Evolutionary conservation across 1,140 invertebrate species (phyloP).

Genomic region (Vanessa tameamea): DNA sequence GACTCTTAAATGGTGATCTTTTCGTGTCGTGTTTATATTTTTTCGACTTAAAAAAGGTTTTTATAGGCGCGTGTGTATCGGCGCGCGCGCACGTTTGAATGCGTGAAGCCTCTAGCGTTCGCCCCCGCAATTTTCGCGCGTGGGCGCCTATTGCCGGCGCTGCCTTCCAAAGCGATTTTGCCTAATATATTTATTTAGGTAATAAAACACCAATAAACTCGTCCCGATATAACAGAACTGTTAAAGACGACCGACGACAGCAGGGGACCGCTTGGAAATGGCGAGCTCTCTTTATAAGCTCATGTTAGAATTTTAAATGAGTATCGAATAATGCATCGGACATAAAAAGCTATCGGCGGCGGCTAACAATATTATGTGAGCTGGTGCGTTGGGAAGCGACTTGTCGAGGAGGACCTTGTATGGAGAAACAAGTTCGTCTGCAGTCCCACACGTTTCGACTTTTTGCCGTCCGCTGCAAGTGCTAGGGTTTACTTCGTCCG

Average conservation of each 20-base stretch:
- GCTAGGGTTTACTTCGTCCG: constrained; percentile 59
- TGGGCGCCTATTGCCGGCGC: constrained; percentile 57
- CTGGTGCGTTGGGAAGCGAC: constrained; percentile 74
- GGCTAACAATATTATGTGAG: constrained; percentile 79
- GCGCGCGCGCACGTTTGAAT: constrained; percentile 70
- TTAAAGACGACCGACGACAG: constrained; percentile 63
- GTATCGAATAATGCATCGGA: constrained; percentile 79
- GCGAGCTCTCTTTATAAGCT: constrained; percentile 75
- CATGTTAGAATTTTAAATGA: constrained; percentile 81
- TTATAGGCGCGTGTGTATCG: constrained; percentile 67
- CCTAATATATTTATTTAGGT: constrained; percentile 70
- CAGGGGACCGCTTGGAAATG: constrained; percentile 75
- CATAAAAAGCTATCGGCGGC: constrained; percentile 78
- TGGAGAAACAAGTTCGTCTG: constrained; percentile 76
- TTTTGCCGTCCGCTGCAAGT: constrained; percentile 73
- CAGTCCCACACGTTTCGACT: constrained; percentile 77
- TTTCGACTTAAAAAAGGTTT: constrained; percentile 42
- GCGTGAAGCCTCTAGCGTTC: constrained; percentile 64
- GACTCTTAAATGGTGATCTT: constrained; percentile 10
- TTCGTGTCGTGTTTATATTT: constrained; percentile 43
- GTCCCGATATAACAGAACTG: constrained; percentile 38
- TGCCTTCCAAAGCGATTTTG: constrained; percentile 72
- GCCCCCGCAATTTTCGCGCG: constrained; percentile 73
- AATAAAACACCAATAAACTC: constrained; percentile 58
- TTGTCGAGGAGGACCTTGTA: constrained; percentile 72